Conservation (phyloP, 2,888 invertebrate species). For the Cryptops parisi region DNA sequence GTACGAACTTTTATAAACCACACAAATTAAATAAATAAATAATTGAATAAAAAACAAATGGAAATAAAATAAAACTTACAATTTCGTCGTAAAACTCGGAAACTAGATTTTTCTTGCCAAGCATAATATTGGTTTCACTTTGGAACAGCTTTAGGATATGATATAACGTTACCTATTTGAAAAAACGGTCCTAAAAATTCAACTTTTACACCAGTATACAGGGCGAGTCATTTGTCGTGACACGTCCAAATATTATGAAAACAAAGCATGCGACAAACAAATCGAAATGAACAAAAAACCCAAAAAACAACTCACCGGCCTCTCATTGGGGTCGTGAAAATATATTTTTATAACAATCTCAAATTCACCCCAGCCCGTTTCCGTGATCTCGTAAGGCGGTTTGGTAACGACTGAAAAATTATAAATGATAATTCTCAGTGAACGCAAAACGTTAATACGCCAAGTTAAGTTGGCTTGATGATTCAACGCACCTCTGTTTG, state of each 20-base stretch:
- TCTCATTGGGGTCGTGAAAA: conserved; percentile 90
- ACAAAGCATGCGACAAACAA: no score
- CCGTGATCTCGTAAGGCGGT: conserved; percentile 92
- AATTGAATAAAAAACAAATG: conserved; percentile 7
- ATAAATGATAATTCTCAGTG: no score
- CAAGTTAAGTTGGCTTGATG: no score
- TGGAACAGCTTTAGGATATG: conserved; percentile 91
- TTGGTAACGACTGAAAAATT: conserved; percentile 55
- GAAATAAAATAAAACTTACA: conserved; percentile 35
- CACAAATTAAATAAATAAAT: background rate
- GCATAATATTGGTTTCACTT: conserved; percentile 41
- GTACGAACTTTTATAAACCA: no score
- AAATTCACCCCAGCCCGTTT: conserved; percentile 99
- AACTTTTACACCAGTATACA: no score
- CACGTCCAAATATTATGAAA: no score
- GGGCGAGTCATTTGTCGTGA: no score
- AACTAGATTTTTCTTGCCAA: conserved; percentile 52
- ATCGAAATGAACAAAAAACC: no score
- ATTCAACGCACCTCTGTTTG: conserved; percentile 50
- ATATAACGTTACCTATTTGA: conserved; percentile 73
- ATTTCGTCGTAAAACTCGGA: conserved; percentile 94
- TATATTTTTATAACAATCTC: conserved; percentile 96
- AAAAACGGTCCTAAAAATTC: no score
- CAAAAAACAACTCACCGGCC: no score
- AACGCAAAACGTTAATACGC: no score